phyloP scores from a whole-genome alignment of 2,797 vertebrate genomes.

The Vultur gryphus region DNA sequence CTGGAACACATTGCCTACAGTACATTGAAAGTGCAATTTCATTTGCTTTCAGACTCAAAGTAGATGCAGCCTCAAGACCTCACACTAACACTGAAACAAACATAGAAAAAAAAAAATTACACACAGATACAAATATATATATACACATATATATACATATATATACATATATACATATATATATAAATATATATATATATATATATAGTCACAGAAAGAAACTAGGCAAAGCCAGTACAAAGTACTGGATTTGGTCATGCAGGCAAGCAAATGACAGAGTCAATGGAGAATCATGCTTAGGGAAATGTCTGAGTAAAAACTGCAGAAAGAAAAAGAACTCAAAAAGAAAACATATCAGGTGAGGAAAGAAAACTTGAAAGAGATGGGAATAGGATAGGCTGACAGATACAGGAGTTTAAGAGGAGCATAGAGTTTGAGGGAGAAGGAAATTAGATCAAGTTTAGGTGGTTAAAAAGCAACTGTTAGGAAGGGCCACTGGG shows the following conservation, averaged over 20 bases:
- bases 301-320: slow-evolving; percentile 13
- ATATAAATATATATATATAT: neutral
- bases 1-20: slow-evolving; percentile 68
- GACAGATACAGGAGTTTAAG: slow-evolving; percentile 33
- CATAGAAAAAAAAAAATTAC: slow-evolving; percentile 59
- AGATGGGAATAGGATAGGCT: neutral
- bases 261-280: slow-evolving; percentile 78
- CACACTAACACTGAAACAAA: slow-evolving; percentile 72
- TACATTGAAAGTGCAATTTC: slow-evolving; percentile 69
- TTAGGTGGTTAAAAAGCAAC: slow-evolving; percentile 55
- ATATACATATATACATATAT: neutral
- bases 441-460: slow-evolving; percentile 55
- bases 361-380: neutral
- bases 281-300: slow-evolving; percentile 70
- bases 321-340: neutral
- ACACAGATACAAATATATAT: slow-evolving; percentile 37
- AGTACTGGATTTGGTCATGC: slow-evolving; percentile 81
- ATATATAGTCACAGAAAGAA: slow-evolving; percentile 68
- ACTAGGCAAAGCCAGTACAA: slow-evolving; percentile 69
- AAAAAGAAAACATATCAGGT: neutral
- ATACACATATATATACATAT: slow-evolving; percentile 8
- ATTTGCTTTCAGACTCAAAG: slow-evolving; percentile 73
- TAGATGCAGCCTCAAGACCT: slow-evolving; percentile 76
- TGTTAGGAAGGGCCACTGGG: slow-evolving; percentile 6
- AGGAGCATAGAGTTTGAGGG: slow-evolving; percentile 12